Percentiles rank a stretch among this genome's conserved stretches.
Conservation (phyloP, 2,113 vertebrate genomes). For the Taurulus bubalis region DNA sequence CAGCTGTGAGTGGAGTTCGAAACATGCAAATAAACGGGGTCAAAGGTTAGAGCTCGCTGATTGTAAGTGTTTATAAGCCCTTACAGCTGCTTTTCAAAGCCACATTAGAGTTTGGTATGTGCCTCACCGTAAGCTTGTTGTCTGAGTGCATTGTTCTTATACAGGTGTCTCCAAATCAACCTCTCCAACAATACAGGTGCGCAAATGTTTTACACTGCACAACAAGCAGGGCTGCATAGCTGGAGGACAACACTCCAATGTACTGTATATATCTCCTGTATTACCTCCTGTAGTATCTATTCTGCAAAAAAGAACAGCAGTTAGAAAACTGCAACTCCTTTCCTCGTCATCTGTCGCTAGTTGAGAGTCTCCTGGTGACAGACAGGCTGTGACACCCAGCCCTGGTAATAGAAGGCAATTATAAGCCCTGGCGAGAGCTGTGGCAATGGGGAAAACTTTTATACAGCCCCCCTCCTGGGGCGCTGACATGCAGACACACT, state of each 20-base stretch:
- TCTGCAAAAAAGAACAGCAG: conserved; percentile 70
- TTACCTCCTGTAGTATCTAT: conserved; percentile 51
- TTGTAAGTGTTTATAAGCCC: conserved; percentile 46
- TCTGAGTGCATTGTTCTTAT: conserved; percentile 1
- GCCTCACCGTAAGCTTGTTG: conserved; percentile 13
- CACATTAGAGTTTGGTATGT: conserved; percentile 17
- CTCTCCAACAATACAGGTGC: conserved; percentile 34
- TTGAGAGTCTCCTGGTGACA: conserved; percentile 77
- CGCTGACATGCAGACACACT: conserved; percentile 81
- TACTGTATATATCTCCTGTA: conserved; percentile 26
- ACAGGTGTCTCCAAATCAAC: conserved; percentile 30
- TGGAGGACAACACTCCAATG: conserved; percentile 40
- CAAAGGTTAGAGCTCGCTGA: conserved; percentile 62
- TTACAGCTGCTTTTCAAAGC: conserved; percentile 46
- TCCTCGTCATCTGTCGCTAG: conserved; percentile 74
- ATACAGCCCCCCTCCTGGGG: conserved; percentile 78
- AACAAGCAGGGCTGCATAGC: conserved; percentile 46
- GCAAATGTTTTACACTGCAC: conserved; percentile 64
- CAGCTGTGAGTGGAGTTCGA: conserved; percentile 77
- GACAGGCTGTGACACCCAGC: conserved; percentile 80
- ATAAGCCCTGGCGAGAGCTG: conserved; percentile 80
- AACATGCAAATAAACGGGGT: conserved; percentile 79
- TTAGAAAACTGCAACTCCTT: conserved; percentile 69
- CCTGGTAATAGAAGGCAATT: conserved; percentile 82
- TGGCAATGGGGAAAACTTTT: conserved; percentile 79